Percentiles rank a stretch among this genome's conserved stretches.
These are phyloP conservation scores for Amphipoea lucens DNA, from an alignment of 2,888 invertebrate species.

Conservation along the genomic window DNA sequence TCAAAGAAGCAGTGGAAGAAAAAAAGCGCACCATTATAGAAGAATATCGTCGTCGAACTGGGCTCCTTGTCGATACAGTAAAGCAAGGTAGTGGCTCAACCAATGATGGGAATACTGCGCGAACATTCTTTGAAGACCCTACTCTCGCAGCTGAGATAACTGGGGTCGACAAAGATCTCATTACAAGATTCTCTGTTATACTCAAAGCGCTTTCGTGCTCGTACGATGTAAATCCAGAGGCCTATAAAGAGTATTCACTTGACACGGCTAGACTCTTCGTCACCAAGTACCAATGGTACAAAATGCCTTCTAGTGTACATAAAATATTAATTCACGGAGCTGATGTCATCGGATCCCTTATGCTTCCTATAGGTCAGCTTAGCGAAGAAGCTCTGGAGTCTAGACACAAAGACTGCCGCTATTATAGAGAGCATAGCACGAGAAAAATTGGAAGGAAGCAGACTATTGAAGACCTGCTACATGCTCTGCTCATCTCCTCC, in stretches of 20 bases:
- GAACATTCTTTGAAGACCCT: no score
- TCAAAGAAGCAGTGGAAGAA: no score
- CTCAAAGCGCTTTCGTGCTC: neutral
- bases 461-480: neutral
- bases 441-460: constrained; percentile 8
- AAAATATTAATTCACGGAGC: neutral
- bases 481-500: constrained; percentile 1
- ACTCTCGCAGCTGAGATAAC: no score
- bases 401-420: constrained; percentile 2
- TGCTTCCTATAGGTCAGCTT: neutral
- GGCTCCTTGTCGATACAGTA: neutral
- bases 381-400: neutral
- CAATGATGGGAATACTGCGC: neutral
- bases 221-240: constrained; percentile 7
- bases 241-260: constrained; percentile 3
- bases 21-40: constrained; percentile 1
- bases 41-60: neutral
- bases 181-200: constrained; percentile 1
- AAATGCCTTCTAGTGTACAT: neutral
- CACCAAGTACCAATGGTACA: constrained; percentile 10
- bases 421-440: constrained; percentile 1
- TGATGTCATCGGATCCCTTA: neutral
- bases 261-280: constrained; percentile 11
- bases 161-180: neutral
- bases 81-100: constrained; percentile 3